Evolutionary conservation across 2,888 invertebrate species (phyloP).

Genomic region (Geophilus truncorum): DNA sequence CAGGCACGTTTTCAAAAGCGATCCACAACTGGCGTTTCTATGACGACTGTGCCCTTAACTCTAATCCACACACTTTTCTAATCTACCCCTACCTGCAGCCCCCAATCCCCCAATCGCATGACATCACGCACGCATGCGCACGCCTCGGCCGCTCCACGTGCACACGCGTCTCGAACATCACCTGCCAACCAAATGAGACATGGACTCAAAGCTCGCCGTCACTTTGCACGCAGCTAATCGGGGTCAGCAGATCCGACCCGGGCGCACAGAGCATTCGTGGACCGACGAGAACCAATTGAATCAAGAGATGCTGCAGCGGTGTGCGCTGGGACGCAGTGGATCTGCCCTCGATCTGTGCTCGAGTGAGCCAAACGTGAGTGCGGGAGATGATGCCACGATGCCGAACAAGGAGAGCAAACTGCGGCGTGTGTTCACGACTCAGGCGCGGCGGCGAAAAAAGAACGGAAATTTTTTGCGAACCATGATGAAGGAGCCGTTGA

Average conservation of each 20-base stretch:
- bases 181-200: conserved; percentile 13
- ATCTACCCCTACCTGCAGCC: background rate
- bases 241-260: background rate
- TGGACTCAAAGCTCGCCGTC: background rate
- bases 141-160: background rate
- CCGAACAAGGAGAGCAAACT: conserved; percentile 43
- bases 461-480: conserved; percentile 44
- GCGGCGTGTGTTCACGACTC: conserved; percentile 47
- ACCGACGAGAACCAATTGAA: background rate
- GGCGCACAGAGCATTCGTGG: background rate
- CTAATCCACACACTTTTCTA: conserved; percentile 18
- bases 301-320: background rate
- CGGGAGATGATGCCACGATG: background rate
- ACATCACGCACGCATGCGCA: conserved; percentile 11
- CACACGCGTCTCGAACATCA: background rate
- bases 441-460: conserved; percentile 43
- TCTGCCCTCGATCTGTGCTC: background rate
- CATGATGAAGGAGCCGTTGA: conserved; percentile 49
- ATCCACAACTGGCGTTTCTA: conserved; percentile 6
- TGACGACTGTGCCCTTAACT: conserved; percentile 7
- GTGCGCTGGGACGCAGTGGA: background rate
- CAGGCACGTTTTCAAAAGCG: background rate
- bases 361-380: background rate
- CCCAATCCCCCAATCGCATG: conserved; percentile 21
- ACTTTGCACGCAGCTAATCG: background rate